These are phyloP conservation scores for Chironomus tepperi DNA, from an alignment of 1,140 invertebrate genomes.

Conservation along the genomic window DNA sequence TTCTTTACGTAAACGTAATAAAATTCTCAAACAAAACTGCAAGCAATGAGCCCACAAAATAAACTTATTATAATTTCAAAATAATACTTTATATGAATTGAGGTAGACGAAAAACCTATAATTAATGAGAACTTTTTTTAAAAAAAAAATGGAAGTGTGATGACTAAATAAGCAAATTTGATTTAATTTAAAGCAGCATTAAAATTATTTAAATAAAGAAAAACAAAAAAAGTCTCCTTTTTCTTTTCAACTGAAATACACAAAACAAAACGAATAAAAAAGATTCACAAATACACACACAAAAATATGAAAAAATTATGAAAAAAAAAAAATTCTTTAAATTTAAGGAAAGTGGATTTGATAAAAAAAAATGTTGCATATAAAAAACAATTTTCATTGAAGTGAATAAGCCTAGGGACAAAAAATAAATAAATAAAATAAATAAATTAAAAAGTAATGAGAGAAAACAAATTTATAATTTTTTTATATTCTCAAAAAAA, in stretches of 20 bases:
- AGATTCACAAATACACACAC: background rate
- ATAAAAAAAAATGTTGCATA: background rate
- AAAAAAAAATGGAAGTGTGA: background rate
- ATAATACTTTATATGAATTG: background rate
- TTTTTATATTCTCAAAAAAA: background rate
- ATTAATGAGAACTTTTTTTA: background rate
- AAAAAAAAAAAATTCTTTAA: background rate
- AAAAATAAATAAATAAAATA: conserved; percentile 6
- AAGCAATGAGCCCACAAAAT: too few species aligned
- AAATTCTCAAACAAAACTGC: too few species aligned
- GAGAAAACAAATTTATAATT: conserved; percentile 17
- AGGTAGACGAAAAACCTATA: background rate
- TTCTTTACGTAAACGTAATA: too few species aligned
- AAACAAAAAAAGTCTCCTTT: too few species aligned
- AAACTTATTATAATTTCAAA: background rate
- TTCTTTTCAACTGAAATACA: too few species aligned
- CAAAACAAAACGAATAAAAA: background rate
- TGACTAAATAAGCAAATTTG: background rate
- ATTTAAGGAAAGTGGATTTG: conserved; percentile 13
- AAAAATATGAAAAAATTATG: background rate
- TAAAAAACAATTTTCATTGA: conserved; percentile 3
- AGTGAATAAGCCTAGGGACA: conserved; percentile 5
- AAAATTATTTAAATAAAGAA: background rate
- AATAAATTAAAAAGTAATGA: background rate
- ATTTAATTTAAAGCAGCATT: background rate